Evolutionary conservation across 2,797 vertebrate species (phyloP), one percentile per base, ranked within the genome.

Genomic region (Orientallactaga sibirica): DNA sequence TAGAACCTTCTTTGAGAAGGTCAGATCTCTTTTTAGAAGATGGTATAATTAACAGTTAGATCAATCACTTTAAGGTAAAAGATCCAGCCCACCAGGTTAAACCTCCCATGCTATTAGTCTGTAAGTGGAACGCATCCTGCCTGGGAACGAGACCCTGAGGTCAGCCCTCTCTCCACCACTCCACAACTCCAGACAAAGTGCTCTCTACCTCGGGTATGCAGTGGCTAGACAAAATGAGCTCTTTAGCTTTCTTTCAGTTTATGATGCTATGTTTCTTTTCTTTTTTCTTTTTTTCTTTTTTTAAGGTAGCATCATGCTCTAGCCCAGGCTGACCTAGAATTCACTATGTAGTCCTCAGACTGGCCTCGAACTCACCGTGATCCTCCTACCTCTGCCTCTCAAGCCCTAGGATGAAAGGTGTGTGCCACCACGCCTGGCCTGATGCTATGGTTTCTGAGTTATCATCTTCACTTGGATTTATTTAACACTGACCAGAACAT

Each of bases 31-130:
- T 96, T 96, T 87, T 92, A 67, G 88, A 95, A 94, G 91, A 91
- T 81, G 52, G 74, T 77, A 8, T 95, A 82, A 88, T 95, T 95
- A 95, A 95, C 62, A 70, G 77, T 93, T 43, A 24, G 81, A 87
- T 92, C 78, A 91, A 80, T 92, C 91, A 92, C 84, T 94, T 92
- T 91, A 92, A 92, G 86, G 87, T 92, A 83, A 90, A 93, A 91
- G 67, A 77, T 62, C 71, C 73, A 90, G 89, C 87, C 71, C 55
- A 25, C 48, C 62, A 91, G 78, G 75, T 76, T 91, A 95, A 92
- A 75, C 25, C 16, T 94, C 84, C 67, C 58, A 27, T 78, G 77
- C 77, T 74, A 68, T 89, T 92, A 86, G 77, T 93, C 83, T 94
- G 3, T 64, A 92, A 94, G 73, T 71, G 76, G 24, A 29, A 91